phyloP scores from a whole-genome alignment of 2,113 vertebrate species.

The Cryptomyrus ogoouensis region DNA sequence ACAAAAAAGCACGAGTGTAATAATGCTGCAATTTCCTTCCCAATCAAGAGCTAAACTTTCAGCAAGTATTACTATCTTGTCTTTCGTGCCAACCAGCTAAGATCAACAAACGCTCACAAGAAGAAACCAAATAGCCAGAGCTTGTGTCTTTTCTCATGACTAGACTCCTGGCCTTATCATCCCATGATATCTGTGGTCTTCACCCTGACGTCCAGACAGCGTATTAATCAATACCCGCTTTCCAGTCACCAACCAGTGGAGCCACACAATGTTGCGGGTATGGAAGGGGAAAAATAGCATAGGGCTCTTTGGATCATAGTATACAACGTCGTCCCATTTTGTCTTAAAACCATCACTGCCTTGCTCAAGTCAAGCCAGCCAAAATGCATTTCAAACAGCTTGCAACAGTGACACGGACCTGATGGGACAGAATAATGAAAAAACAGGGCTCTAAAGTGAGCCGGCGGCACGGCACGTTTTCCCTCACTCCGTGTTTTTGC shows the following conservation, averaged over 20 bases:
- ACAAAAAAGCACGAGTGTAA: background rate
- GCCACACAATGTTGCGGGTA: slow-evolving; percentile 43
- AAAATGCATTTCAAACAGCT: slow-evolving; percentile 80
- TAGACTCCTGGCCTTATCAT: slow-evolving; percentile 36
- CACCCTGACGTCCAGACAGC: slow-evolving; percentile 48
- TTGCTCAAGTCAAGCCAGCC: slow-evolving; percentile 61
- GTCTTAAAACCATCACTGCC: slow-evolving; percentile 60
- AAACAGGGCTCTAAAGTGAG: slow-evolving; percentile 79
- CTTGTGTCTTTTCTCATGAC: slow-evolving; percentile 23
- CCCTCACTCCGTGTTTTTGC: slow-evolving; percentile 64
- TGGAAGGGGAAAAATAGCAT: slow-evolving; percentile 36
- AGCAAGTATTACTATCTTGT: background rate
- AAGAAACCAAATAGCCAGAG: slow-evolving; percentile 36
- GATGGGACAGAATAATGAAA: slow-evolving; percentile 84
- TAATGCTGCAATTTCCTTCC: background rate
- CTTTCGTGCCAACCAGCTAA: background rate
- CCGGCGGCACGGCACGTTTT: slow-evolving; percentile 78
- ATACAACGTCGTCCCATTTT: slow-evolving; percentile 51
- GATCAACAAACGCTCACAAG: slow-evolving; percentile 22
- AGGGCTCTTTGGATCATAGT: slow-evolving; percentile 48
- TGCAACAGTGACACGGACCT: slow-evolving; percentile 91
- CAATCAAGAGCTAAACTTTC: background rate
- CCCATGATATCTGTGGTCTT: slow-evolving; percentile 33
- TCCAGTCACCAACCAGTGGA: slow-evolving; percentile 49
- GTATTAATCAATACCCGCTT: slow-evolving; percentile 52